Base-by-base conservation (phyloP, 2,797 vertebrate species). In the Craterocephalus amniculus region DNA sequence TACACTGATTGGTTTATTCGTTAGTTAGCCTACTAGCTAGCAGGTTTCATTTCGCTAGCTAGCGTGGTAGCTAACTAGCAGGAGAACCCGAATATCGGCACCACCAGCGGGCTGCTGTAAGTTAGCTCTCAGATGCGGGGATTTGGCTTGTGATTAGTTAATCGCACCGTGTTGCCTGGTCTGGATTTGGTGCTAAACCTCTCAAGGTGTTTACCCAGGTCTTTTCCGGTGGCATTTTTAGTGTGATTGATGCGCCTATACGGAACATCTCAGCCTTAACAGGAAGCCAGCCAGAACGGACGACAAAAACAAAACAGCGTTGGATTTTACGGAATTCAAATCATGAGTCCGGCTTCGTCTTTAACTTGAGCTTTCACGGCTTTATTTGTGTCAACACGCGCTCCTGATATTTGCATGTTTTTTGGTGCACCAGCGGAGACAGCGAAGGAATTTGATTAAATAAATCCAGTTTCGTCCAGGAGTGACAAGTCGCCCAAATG, bases 61-160 rank as follows among this genome's bases (percentile, higher is more conserved):
- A 85, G 85, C 83, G 73, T 49, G 70, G 77, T 20, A 61, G 90
- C 89, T 90, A 88, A 83, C 85, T 79, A 88, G 84, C 84, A 36
- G 58, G 40, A 76, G 75, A 72, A 68, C 70, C 60, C 70, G 38
- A 72, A 74, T 61, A 70, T 82, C 81, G 77, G 64, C 35, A 54
- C 56, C 16, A 45, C 66, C 43, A 74, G 51, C 45, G 34, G 69
- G 73, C 72, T 79, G 67, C 36, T 61, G 24, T 43, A 2, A 63
- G 67, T 49, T 70, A 34, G 72, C 70, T 56, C 20, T 27, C 49
- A 20, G n/a, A 27, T 48, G 57, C n/a, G 58, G 16, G 70, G 71
- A 48, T 78, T 58, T 38, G 36, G 6, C 26, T 12, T 5, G 32
- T 57, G 64, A 49, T 66, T 32, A 27, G 27, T 36, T 20, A 31